Evolutionary conservation across 2,888 invertebrate genomes (phyloP), one percentile per base, ranked within the genome.

Genomic region (Ophion slaviceki): DNA sequence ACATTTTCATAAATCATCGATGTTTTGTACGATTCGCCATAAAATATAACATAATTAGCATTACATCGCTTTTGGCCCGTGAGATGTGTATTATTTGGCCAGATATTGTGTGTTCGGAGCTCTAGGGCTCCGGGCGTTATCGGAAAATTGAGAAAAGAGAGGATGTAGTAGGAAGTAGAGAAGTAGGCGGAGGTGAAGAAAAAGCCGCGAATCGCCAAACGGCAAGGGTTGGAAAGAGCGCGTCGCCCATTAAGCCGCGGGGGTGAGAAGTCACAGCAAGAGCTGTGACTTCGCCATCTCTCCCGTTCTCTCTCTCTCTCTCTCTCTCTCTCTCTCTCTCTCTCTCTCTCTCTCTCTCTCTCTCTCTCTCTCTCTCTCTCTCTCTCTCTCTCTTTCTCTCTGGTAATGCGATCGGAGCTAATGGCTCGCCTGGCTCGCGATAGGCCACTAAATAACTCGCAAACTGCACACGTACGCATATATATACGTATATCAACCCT

Each of bases 401-500:
- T 88, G 91, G 91, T 91, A 91, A 92, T 91, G 90, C 90, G 91
- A 91, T 91, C 90, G 90, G 85, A 87, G 91, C 91, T 91, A 91
- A 91, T 90, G 91, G 91, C 89, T 88, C 82, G 89, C 87, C 88
- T 87, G 81, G 88, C 87, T 88, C 87, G 87, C 90, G 89, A 89
- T 90, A 90, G 80, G 87, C 89, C 90, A 89, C 87, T 89, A 90
- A 90, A 91, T 90, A 90, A 91, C 90, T 91, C 89, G 90, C 88
- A 87, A 91, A 88, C 89, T 89, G 88, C 88, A 86, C 88, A 85
- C 87, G 86, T 87, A 84, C 80, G 61, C 57, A 47, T 32, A 8
- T 17, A 20, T 76, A 66, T 47, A 62, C 45, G 74, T 75, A 6
- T 45, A 66, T 53, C 3, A 36, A 61, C 61, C 20, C 36, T 32